Evolutionary conservation across 2,113 vertebrate genomes (phyloP).

Genomic region (Chinchilla lanigera): DNA sequence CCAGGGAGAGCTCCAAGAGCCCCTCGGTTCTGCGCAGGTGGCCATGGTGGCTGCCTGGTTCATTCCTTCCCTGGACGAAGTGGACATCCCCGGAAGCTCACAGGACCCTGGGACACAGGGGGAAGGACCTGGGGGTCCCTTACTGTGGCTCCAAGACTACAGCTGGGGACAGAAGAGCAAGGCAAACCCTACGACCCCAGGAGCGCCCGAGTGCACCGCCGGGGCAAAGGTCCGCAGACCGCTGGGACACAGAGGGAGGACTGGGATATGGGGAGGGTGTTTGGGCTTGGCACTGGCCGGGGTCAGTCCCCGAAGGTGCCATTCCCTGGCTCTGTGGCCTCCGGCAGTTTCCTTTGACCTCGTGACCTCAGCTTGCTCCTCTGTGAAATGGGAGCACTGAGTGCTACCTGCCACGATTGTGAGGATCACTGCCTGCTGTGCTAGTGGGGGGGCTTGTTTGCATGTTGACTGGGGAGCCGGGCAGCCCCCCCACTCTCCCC

Average conservation of each 20-base stretch:
- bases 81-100: not conserved
- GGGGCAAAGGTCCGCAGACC: not conserved
- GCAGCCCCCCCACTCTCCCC: not conserved
- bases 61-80: not conserved
- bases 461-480: not conserved
- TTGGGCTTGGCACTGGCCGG: accelerated
- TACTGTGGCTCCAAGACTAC: accelerated
- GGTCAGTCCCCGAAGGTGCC: accelerated
- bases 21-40: not conserved
- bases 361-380: not conserved
- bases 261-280: accelerated
- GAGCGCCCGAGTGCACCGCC: accelerated
- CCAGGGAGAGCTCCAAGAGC: not conserved
- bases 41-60: not conserved
- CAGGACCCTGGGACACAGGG: not conserved
- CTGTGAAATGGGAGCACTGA: no score
- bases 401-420: no score
- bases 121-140: not conserved
- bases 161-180: not conserved
- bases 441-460: not conserved
- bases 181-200: no score
- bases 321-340: accelerated
- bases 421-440: not conserved
- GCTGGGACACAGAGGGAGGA: accelerated
- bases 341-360: not conserved